These are phyloP conservation scores for Euschistus heros DNA, from an alignment of 1,140 invertebrate genomes.

Conservation along the genomic window DNA sequence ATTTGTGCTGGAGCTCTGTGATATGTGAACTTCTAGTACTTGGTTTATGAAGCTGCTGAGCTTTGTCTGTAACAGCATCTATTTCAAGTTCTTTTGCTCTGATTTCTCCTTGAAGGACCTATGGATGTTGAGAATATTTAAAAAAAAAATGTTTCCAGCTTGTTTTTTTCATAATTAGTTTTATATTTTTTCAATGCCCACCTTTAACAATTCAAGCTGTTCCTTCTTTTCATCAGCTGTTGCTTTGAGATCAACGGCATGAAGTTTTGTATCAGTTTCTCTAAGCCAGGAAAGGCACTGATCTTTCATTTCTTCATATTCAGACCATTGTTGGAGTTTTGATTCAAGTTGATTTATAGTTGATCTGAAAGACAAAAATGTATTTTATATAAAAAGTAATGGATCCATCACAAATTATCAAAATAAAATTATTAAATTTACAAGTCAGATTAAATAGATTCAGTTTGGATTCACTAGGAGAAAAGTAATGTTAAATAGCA, in stretches of 20 bases:
- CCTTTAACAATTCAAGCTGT: slow-evolving; percentile 64
- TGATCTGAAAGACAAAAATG: slow-evolving; percentile 35
- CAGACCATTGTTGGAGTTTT: slow-evolving; percentile 80
- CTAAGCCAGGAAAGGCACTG: slow-evolving; percentile 78
- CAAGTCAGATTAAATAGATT: no score
- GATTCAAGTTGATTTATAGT: slow-evolving; percentile 66
- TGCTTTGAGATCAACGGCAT: slow-evolving; percentile 78
- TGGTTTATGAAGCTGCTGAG: slow-evolving; percentile 70
- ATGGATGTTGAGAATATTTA: background rate
- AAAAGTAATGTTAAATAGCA: no score
- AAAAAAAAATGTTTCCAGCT: no score
- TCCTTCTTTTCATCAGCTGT: slow-evolving; percentile 71
- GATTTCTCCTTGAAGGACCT: slow-evolving; percentile 69
- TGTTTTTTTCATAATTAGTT: background rate
- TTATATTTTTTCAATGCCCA: slow-evolving; percentile 23
- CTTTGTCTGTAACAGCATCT: slow-evolving; percentile 80
- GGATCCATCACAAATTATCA: no score
- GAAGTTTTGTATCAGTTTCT: slow-evolving; percentile 75
- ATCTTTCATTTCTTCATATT: slow-evolving; percentile 81
- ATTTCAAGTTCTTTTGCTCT: slow-evolving; percentile 85
- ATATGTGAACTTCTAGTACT: slow-evolving; percentile 58
- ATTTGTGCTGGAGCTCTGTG: slow-evolving; percentile 78
- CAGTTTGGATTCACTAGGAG: no score
- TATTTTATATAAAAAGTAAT: no score
- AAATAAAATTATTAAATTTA: no score